Base-by-base conservation (phyloP, 2,888 invertebrate genomes). In the Oscheius myriophilus region DNA sequence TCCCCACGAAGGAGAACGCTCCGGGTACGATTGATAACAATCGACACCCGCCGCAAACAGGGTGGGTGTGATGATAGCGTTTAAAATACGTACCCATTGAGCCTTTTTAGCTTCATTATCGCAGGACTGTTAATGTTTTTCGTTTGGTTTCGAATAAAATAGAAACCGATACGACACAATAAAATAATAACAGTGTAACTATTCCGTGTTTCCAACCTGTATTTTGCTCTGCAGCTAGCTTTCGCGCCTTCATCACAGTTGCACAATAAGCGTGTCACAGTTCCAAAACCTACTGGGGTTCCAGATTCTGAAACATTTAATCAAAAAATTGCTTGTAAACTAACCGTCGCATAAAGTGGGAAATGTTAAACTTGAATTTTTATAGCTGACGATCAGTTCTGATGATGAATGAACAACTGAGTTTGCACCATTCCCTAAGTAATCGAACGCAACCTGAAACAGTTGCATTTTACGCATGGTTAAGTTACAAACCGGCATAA, bases 181-280 rank as follows among this genome's bases (percentile, higher is more conserved):
- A 7, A 4, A 46, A 46, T 7, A 46, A 46, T 4, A 46, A 46
- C 46, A 11, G 46, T n/a, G 16, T 46, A 46, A 46, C 6, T 7
- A 18, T 7, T 3, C 4, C 4, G 6, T 46, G 46, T 7, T 7
- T 4, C 39, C 2, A 4, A 55, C 23, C 61, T 67, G 55, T 75
- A 77, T 18, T 52, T 52, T 25, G 59, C 52, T 11, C 74, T 25
- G 33, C 77, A 77, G 61, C 62, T 53, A 3, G 62, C 67, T 52
- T 72, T 45, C 0, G 71, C 71, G 53, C 74, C 77, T 53, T 77
- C 72, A 7, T 68, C 74, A 66, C 77, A 77, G 39, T 74, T 69
- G 33, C 77, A 77, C 63, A 73, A 25, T 11, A 63, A 25, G 3
- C 23, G 49, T 1, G 52, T 63, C 2, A 33, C 39, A 6, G n/a